Conservation (phyloP, 2,797 vertebrate genomes). For the Pangasius sanitwongsei region DNA sequence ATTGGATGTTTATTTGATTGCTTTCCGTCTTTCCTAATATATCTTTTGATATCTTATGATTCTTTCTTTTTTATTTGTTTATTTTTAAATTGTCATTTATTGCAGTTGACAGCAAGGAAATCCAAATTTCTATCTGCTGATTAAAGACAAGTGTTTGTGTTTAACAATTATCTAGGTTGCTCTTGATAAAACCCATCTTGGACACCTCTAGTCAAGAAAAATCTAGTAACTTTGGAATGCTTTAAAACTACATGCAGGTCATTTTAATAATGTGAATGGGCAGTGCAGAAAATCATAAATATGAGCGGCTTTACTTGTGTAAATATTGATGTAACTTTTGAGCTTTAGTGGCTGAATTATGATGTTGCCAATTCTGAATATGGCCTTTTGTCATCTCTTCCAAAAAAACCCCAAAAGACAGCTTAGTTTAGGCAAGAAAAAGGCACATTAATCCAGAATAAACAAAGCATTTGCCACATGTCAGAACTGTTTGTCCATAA, state of each 20-base stretch:
- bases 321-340: neutral
- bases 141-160: neutral
- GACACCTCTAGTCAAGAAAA: neutral
- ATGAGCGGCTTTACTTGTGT: neutral
- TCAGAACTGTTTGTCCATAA: neutral
- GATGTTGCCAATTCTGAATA: neutral
- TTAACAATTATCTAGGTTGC: neutral
- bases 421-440: slow-evolving; percentile 6
- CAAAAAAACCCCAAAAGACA: neutral
- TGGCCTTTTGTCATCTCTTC: neutral
- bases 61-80: neutral
- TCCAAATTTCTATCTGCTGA: neutral
- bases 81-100: neutral
- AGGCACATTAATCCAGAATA: slow-evolving; percentile 5
- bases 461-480: slow-evolving; percentile 30
- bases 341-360: neutral
- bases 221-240: neutral
- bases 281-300: neutral
- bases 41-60: neutral
- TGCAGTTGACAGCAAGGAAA: neutral
- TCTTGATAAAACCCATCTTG: neutral
- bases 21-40: neutral
- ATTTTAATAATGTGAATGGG: slow-evolving; percentile 1
- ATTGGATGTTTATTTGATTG: neutral
- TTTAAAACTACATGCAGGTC: neutral